A percentile compares a stretch with the other conserved stretches of the same genome.
Evolutionary conservation across 2,113 vertebrate species (phyloP).

Genomic region (Ursus arctos): DNA sequence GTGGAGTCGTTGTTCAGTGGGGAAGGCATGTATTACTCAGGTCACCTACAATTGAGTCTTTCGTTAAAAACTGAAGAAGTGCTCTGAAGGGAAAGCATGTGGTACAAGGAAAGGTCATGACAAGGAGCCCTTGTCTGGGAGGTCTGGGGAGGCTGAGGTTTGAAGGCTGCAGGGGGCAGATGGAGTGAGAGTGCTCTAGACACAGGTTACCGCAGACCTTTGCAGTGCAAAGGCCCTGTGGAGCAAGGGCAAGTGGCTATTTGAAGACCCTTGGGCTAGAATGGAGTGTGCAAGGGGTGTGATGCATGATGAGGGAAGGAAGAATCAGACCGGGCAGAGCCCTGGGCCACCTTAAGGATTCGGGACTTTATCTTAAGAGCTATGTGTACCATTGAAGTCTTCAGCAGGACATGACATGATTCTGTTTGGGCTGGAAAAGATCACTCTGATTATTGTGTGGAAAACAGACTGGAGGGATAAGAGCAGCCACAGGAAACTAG

Average conservation of each 20-base stretch:
- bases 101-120: neutral
- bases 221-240: neutral
- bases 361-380: neutral
- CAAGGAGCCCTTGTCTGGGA: neutral
- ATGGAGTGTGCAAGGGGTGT: neutral
- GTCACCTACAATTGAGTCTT: neutral
- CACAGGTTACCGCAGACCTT: neutral
- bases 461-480: neutral
- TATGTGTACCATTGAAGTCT: neutral
- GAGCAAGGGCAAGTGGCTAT: fast-evolving
- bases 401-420: neutral
- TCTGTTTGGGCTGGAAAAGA: neutral
- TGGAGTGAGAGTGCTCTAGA: fast-evolving
- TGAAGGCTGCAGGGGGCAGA: neutral
- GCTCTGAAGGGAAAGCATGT: neutral
- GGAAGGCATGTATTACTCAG: too few species aligned
- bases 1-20: fast-evolving
- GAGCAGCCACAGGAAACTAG: neutral
- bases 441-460: neutral
- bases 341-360: neutral
- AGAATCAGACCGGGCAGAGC: neutral
- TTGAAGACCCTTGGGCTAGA: neutral
- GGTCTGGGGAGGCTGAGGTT: neutral
- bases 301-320: neutral
- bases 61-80: neutral